Conservation (phyloP, 2,113 vertebrate species). For the Rhineura floridana region DNA sequence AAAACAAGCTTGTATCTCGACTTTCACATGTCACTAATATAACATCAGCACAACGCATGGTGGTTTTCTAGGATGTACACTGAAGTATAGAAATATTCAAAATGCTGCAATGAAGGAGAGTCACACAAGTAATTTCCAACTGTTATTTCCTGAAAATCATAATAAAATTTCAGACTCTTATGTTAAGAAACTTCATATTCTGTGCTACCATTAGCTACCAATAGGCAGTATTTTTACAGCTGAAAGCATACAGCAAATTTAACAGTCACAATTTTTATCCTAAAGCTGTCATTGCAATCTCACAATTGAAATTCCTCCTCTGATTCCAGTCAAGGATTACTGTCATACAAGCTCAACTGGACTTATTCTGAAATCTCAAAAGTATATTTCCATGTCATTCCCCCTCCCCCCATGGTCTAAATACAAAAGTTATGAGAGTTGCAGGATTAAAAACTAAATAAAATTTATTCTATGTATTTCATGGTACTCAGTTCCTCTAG, state of each 20-base stretch:
- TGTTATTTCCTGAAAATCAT: not conserved
- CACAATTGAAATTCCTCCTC: not conserved
- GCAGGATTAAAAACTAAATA: not conserved
- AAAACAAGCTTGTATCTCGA: slow-evolving; percentile 1
- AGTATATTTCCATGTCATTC: not conserved
- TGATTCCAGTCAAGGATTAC: not conserved
- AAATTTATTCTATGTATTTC: not conserved
- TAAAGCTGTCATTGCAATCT: not conserved
- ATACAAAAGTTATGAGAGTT: not conserved
- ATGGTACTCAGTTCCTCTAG: not conserved
- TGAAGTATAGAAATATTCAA: not conserved
- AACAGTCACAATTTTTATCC: too few relatives aligned
- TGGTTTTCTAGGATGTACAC: not conserved
- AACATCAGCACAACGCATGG: not conserved
- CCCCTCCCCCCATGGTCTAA: not conserved
- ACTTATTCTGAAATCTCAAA: not conserved
- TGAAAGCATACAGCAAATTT: not conserved
- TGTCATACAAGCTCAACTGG: not conserved
- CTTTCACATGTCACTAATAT: slow-evolving; percentile 1
- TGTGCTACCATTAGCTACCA: slow-evolving; percentile 20
- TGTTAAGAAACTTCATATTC: slow-evolving; percentile 13
- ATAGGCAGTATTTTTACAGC: not conserved
- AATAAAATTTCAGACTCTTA: slow-evolving; percentile 2
- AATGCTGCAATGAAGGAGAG: not conserved
- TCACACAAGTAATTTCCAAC: not conserved